Evolutionary conservation across 2,888 invertebrate genomes (phyloP).

Genomic region (Stegana nigrithorax): DNA sequence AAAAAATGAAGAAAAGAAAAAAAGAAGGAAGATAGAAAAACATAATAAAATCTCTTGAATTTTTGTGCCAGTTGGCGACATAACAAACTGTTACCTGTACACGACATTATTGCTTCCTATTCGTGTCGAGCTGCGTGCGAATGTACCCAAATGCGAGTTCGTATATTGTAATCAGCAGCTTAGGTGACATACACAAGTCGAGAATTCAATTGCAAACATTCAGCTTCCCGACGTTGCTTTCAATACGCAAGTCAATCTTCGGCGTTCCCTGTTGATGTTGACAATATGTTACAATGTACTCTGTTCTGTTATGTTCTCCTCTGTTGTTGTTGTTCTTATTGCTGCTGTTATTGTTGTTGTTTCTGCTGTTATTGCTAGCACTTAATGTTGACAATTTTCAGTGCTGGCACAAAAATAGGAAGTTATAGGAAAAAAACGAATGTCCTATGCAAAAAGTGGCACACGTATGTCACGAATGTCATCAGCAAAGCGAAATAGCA

Average conservation of each 20-base stretch:
- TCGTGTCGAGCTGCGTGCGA: no score
- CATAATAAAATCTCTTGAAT: no score
- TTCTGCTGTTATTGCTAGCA: slow-evolving; percentile 43
- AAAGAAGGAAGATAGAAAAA: slow-evolving; percentile 12
- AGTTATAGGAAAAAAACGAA: slow-evolving; percentile 27
- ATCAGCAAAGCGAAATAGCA: background rate
- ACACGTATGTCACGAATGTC: slow-evolving; percentile 35
- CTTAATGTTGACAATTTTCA: slow-evolving; percentile 60
- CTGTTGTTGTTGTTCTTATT: background rate
- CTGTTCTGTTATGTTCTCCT: background rate
- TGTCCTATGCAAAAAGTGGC: slow-evolving; percentile 23
- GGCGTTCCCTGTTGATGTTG: background rate
- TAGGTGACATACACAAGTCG: slow-evolving; percentile 29
- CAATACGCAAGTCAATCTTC: background rate
- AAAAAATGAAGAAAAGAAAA: slow-evolving; percentile 13
- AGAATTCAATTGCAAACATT: slow-evolving; percentile 53
- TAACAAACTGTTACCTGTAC: background rate
- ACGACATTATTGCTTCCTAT: no score
- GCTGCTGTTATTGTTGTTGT: background rate
- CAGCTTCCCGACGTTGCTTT: background rate
- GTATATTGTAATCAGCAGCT: slow-evolving; percentile 12
- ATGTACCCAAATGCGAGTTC: background rate
- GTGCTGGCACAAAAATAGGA: slow-evolving; percentile 47
- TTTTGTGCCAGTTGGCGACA: no score
- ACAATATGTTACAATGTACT: no score